Evolutionary conservation across 92 coral and sea anemone genomes (phyloP), one percentile per base, ranked within the genome.

Genomic region (Epizoanthus ramosus): DNA sequence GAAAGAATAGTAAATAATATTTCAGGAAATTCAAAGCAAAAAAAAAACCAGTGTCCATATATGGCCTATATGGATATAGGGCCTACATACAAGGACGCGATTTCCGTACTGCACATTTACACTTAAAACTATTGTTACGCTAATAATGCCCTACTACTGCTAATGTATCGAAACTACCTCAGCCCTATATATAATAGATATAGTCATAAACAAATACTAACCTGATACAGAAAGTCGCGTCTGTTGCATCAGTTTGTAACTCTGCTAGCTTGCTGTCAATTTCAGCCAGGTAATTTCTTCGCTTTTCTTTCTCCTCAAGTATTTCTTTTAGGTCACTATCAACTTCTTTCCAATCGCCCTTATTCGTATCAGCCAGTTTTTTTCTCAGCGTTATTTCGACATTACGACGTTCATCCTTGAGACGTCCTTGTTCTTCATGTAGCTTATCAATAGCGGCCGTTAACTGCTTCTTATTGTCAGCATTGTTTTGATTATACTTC

Each of bases 251-350:
- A 12, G 63, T 57, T 23, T 85, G 59, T 21, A 71, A 79, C 63
- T 74, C 71, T 4, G 70, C 85, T 21, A 90, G 81, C 67, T 84
- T 79, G 24, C 79, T 58, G 53, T 93, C 88, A 13, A 93, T 91
- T 79, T 93, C 95, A 3, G 74, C 47, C 39, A 87, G 64, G 58
- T 93, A 93, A 8, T 85, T 90, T 45, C 80, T 86, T 16, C 89
- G 85, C 35, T 73, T 72, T 73, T 93, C 89, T 73, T 91, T 85
- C 47, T 88, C 74, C 24, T 73, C 33, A 12, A 93, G 76, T 45
- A 87, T 84, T 54, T 85, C 86, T 53, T 75, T 87, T 13, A 91
- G 75, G 13, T 72, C 70, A 6, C 69, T 66, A 31, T 74, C 80
- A 19, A 83, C 89, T 47, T 41, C 79, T 13, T 80, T 71, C 3